Evolutionary conservation across 1,140 invertebrate genomes (phyloP), one percentile per base, ranked within the genome.

Genomic region (Pseudomyrmex concolor): DNA sequence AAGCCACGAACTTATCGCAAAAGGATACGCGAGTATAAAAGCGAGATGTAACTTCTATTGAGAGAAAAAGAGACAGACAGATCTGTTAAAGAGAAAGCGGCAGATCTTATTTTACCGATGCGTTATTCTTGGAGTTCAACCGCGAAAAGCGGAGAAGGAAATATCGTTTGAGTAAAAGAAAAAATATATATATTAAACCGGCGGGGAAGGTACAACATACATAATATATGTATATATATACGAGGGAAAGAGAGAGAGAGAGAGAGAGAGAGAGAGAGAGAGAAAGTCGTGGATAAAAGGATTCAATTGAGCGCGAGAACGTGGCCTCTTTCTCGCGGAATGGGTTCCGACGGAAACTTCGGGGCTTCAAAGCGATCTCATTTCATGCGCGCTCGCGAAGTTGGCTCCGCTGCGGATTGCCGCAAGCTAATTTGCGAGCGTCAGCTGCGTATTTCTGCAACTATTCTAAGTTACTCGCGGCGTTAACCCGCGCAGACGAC

Each of bases 381-480:
- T 68, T 84, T 76, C 84, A 45, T 64, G 71, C 74, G 85, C 76
- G 85, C 76, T 73, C 25, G 43, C 59, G 72, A 86, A 86, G 82
- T 86, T 86, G 83, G 62, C 85, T 84, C 83, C 83, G 81, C 81
- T 43, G 62, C 74, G 85, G 74, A 68, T 84, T 74, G 85, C 85
- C 73, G 68, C 81, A 22, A 89, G 88, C 86, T 86, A 90, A 86
- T 87, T 88, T 87, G 86, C 87, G 81, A 86, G 82, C 76, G 84
- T 85, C 86, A 85, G 86, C 86, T 84, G 89, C 85, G 83, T 84
- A 76, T 84, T 87, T 84, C 86, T 83, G 86, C 81, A 86, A 87
- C 86, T 87, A 84, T 86, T 86, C 80, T 70, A 85, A 87, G 85
- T 87, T 86, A 48, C 84, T 62, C 51, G 84, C 73, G 70, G 64